A percentile compares a stretch with the other conserved stretches of the same genome.
phyloP scores from a whole-genome alignment of 2,113 vertebrate genomes.

The rat (Rattus norvegicus) region DNA sequence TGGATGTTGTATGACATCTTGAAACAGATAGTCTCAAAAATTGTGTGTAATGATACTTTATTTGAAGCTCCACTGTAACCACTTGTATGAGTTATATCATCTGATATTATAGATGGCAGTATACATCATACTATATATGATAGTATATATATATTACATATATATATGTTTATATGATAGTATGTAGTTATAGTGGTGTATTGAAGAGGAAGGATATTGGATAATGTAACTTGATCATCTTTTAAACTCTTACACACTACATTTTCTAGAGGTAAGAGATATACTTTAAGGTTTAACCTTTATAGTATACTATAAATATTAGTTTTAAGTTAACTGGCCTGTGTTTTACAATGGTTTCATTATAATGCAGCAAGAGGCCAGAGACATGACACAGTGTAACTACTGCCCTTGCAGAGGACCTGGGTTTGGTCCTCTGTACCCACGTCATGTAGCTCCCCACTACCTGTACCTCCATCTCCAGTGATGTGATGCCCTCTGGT shows the following conservation, averaged over 20 bases:
- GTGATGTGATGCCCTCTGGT: neutral
- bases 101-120: neutral
- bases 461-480: neutral
- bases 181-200: neutral
- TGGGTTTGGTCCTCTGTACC: neutral
- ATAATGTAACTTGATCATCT: neutral
- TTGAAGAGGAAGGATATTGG: neutral
- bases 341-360: neutral
- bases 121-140: neutral
- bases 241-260: neutral
- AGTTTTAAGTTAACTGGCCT: neutral
- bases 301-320: neutral
- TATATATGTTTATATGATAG: neutral
- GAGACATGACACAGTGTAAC: neutral
- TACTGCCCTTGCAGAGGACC: neutral
- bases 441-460: neutral
- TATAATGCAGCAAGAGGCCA: neutral
- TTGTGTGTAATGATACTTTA: neutral
- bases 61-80: neutral
- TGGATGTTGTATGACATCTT: neutral
- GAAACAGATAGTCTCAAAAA: constrained; percentile 13
- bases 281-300: neutral
- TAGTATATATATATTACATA: neutral
- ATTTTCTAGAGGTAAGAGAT: constrained; percentile 21
- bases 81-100: neutral